Conservation (phyloP, 2,888 invertebrate species). For the Acholoe squamosa region DNA sequence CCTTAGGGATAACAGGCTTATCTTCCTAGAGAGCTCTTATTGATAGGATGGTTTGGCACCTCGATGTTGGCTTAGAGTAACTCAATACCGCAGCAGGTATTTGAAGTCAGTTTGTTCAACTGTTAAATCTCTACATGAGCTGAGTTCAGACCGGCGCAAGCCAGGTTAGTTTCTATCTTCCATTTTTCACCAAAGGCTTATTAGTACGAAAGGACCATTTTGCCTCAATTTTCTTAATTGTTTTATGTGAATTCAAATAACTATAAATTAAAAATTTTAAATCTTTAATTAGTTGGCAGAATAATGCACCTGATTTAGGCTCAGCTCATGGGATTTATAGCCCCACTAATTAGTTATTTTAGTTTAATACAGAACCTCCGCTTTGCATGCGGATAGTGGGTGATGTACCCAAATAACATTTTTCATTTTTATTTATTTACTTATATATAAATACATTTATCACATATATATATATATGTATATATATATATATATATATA, state of each 20-base stretch:
- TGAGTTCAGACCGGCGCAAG: slow-evolving; percentile 94
- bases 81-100: slow-evolving; percentile 88
- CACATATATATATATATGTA: slow-evolving; percentile 60
- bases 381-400: slow-evolving; percentile 68
- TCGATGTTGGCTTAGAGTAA: slow-evolving; percentile 94
- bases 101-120: slow-evolving; percentile 87
- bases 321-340: background rate
- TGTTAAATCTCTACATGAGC: slow-evolving; percentile 93
- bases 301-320: slow-evolving; percentile 43
- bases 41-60: slow-evolving; percentile 81
- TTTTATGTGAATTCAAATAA: background rate
- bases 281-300: slow-evolving; percentile 76
- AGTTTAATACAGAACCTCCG: slow-evolving; percentile 68
- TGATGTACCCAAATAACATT: background rate
- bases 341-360: slow-evolving; percentile 57
- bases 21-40: slow-evolving; percentile 74
- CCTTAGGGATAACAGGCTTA: slow-evolving; percentile 78
- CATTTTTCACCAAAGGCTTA: slow-evolving; percentile 83
- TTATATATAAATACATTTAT: slow-evolving; percentile 26
- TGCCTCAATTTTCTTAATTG: background rate
- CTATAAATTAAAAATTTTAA: background rate
- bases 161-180: slow-evolving; percentile 93
- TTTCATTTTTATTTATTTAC: slow-evolving; percentile 13
- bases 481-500: slow-evolving; percentile 63
- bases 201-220: slow-evolving; percentile 91